Percentiles rank a stretch among this genome's conserved stretches.
Evolutionary conservation across 1,140 invertebrate species (phyloP).

Genomic region (Pachyrhynchus sulphureomaculatus): DNA sequence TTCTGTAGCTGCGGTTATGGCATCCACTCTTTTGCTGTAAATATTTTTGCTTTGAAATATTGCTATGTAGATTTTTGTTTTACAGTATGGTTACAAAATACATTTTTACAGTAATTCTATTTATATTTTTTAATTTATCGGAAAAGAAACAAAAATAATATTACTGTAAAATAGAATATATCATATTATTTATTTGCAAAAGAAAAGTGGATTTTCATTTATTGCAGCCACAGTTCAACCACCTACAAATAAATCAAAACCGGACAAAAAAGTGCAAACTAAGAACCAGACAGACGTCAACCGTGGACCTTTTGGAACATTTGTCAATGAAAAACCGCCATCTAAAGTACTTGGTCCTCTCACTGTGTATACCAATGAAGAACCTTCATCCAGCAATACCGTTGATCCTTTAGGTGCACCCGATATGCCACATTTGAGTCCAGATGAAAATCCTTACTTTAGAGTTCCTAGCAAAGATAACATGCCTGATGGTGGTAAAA

Average conservation of each 20-base stretch:
- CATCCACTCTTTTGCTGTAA: conserved; percentile 19
- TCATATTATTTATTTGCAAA: conserved; percentile 1
- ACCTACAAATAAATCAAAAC: conserved; percentile 4
- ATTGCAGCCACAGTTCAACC: conserved; percentile 6
- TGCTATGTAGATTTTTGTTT: not conserved
- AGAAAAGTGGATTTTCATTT: conserved; percentile 30
- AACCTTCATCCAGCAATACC: conserved; percentile 7
- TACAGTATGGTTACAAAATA: too few species aligned
- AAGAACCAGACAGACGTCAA: conserved; percentile 9
- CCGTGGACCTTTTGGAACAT: conserved; percentile 14
- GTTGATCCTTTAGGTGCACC: conserved; percentile 8
- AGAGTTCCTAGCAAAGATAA: conserved; percentile 5
- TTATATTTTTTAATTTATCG: too few species aligned
- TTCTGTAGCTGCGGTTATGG: conserved; percentile 8
- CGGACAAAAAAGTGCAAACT: conserved; percentile 26
- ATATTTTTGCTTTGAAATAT: conserved; percentile 7
- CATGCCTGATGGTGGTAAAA: not conserved
- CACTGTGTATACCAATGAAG: conserved; percentile 42
- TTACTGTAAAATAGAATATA: too few species aligned
- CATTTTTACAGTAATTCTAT: too few species aligned
- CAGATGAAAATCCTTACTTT: conserved; percentile 45
- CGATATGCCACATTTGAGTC: conserved; percentile 24
- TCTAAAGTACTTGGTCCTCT: conserved; percentile 47
- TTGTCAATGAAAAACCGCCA: conserved; percentile 34
- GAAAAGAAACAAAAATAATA: too few species aligned